Conservation (phyloP, 2,113 vertebrate species). For the Triplophysa tibetana region DNA sequence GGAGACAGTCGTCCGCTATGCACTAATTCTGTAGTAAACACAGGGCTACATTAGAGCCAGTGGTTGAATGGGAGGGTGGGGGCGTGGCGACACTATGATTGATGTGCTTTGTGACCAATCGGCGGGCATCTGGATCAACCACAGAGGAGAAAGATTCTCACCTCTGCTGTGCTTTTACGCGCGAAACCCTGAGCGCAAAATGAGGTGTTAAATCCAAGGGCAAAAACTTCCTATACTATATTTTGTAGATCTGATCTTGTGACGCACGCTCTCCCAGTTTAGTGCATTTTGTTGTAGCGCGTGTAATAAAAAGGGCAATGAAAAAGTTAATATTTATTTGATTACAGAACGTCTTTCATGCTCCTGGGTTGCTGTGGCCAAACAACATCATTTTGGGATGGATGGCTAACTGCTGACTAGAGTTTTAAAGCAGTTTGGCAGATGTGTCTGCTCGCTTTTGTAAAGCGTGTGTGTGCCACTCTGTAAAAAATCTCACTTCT, state of each 20-base stretch:
- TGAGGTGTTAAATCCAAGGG: conserved; percentile 24
- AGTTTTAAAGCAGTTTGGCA: neutral
- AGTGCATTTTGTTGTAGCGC: neutral
- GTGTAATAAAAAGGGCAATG: neutral
- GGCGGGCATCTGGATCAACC: neutral
- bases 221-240: neutral
- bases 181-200: conserved; percentile 55
- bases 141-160: conserved; percentile 49
- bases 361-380: neutral
- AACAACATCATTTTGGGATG: neutral
- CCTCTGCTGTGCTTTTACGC: conserved; percentile 58
- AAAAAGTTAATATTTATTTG: neutral
- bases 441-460: neutral
- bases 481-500: conserved; percentile 41
- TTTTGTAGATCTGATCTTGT: neutral
- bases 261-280: neutral
- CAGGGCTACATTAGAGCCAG: conserved; percentile 63
- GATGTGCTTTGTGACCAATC: conserved; percentile 55
- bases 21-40: conserved; percentile 67
- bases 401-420: neutral
- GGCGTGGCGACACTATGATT: conserved; percentile 52
- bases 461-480: neutral
- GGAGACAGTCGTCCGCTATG: conserved; percentile 57
- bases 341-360: neutral
- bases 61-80: conserved; percentile 60